These are phyloP conservation scores for Notodonta dromedarius DNA, from an alignment of 2,888 invertebrate genomes.

Conservation along the genomic window DNA sequence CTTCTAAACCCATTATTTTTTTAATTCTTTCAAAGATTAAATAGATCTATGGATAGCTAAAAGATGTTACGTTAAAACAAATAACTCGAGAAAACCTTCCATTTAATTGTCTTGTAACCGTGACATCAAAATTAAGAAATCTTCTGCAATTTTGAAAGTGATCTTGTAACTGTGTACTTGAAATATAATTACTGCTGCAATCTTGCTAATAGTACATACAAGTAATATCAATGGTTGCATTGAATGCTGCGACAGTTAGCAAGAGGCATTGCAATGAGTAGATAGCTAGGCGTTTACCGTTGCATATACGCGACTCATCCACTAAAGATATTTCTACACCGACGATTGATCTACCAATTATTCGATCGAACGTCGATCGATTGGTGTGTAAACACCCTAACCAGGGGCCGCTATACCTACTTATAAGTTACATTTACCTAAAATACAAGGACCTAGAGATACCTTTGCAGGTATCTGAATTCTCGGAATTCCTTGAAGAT, in stretches of 20 bases:
- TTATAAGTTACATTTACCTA: too few species aligned
- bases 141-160: slow-evolving; percentile 1
- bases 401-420: too few species aligned
- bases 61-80: too few species aligned
- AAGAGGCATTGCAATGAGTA: slow-evolving; percentile 6
- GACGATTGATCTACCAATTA: too few species aligned
- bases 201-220: not conserved
- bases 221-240: not conserved
- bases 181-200: not conserved
- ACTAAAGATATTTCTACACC: too few species aligned
- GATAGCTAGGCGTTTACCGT: slow-evolving; percentile 12
- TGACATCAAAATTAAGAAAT: slow-evolving; percentile 1
- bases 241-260: not conserved
- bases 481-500: too few species aligned
- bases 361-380: too few species aligned
- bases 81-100: not conserved
- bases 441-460: too few species aligned
- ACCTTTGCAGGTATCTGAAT: too few species aligned
- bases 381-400: too few species aligned
- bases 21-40: not conserved
- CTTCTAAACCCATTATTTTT: too few species aligned
- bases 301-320: slow-evolving; percentile 9
- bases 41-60: too few species aligned
- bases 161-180: slow-evolving; percentile 2
- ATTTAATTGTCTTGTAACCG: not conserved